Percentiles rank a stretch among this genome's conserved stretches.
These are phyloP conservation scores for Ornithorhynchus anatinus DNA, from an alignment of 2,113 vertebrate species.

Conservation along the genomic window DNA sequence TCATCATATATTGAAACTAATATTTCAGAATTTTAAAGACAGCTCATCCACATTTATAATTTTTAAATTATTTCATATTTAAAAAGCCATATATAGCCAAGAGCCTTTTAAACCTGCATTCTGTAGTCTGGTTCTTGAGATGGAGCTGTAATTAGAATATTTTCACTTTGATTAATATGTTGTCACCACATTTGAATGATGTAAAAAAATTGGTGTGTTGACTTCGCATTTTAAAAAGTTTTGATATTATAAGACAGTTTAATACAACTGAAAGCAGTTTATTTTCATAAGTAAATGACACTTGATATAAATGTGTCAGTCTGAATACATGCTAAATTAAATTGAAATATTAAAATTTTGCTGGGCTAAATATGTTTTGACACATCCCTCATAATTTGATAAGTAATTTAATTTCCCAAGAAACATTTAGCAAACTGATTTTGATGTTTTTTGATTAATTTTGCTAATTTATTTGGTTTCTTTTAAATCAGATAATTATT, in stretches of 20 bases:
- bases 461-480: background rate
- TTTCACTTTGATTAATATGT: background rate
- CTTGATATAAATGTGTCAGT: no score
- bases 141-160: background rate
- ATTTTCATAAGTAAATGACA: no score
- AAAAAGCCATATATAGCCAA: slow-evolving; percentile 46
- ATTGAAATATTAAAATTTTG: background rate
- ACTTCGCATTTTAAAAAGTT: background rate
- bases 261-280: background rate
- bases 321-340: background rate
- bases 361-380: background rate
- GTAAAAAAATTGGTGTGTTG: background rate
- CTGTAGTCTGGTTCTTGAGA: background rate
- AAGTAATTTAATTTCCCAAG: background rate
- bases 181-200: background rate
- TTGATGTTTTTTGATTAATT: background rate
- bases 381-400: slow-evolving; percentile 8
- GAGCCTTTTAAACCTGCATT: slow-evolving; percentile 28
- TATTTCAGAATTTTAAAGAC: background rate
- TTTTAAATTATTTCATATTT: no score
- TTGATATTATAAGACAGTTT: background rate
- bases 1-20: background rate
- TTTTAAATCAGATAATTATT: background rate
- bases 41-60: no score
- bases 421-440: slow-evolving; percentile 1